Conservation (phyloP, 2,113 vertebrate species). For the Dolichallabes microphthalmus region DNA sequence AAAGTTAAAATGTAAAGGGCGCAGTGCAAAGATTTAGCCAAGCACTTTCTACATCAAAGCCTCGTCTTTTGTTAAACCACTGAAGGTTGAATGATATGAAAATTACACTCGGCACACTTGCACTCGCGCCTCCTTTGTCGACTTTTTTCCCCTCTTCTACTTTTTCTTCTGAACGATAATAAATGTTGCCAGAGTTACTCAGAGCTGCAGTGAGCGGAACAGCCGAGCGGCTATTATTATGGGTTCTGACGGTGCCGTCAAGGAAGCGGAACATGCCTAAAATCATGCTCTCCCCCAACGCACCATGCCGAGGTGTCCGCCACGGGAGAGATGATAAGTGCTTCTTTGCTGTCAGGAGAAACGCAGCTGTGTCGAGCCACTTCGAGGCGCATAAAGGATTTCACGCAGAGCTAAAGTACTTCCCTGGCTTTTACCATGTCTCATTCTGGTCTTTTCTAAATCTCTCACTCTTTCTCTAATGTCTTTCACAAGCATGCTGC, state of each 20-base stretch:
- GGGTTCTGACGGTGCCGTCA: background rate
- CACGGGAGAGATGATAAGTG: slow-evolving; percentile 12
- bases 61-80: slow-evolving; percentile 33
- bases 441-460: background rate
- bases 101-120: slow-evolving; percentile 4
- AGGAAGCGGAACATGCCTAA: slow-evolving; percentile 1
- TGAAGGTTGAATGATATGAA: slow-evolving; percentile 35
- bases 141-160: background rate
- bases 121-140: background rate
- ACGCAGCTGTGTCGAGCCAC: background rate
- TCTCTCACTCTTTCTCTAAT: background rate
- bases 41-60: slow-evolving; percentile 26
- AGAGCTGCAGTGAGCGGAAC: background rate
- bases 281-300: slow-evolving; percentile 19
- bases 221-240: background rate
- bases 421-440: slow-evolving; percentile 19
- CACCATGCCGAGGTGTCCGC: background rate
- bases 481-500: background rate
- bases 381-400: background rate
- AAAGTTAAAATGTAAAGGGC: background rate
- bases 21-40: background rate
- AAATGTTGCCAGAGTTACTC: background rate
- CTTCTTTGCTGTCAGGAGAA: slow-evolving; percentile 20
- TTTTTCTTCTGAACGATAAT: background rate
- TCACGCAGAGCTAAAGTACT: slow-evolving; percentile 10